Percentiles rank a stretch among this genome's conserved stretches.
Conservation (phyloP, 2,113 vertebrate genomes). For the Apistogramma diplotaenia region DNA sequence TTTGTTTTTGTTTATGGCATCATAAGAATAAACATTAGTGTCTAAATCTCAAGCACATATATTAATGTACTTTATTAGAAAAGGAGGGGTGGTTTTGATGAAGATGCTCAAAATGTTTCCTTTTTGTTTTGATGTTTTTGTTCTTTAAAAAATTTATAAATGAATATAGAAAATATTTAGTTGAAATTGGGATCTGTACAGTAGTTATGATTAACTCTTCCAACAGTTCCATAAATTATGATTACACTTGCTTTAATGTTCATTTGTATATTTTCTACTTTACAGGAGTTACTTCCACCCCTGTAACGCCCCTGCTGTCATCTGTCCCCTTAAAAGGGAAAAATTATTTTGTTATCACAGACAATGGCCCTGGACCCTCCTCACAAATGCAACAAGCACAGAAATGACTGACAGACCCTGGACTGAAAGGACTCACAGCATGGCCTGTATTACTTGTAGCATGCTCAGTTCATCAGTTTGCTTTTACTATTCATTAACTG, state of each 20-base stretch:
- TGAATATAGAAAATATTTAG: no score
- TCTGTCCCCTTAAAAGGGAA: constrained; percentile 87
- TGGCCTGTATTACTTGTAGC: neutral
- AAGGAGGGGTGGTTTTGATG: neutral
- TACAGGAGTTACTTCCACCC: constrained; percentile 86
- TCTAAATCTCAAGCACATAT: neutral
- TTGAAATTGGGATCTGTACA: neutral
- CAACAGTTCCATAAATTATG: neutral
- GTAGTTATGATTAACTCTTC: neutral
- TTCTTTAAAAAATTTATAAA: no score
- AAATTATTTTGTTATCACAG: constrained; percentile 90
- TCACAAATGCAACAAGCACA: constrained; percentile 38
- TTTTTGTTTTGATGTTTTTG: neutral
- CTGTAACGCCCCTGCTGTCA: constrained; percentile 87
- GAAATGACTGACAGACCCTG: neutral
- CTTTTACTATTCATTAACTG: neutral
- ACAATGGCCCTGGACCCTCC: constrained; percentile 69
- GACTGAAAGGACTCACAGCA: neutral
- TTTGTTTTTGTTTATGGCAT: neutral
- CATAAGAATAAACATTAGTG: neutral
- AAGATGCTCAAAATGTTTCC: neutral
- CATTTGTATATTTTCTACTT: neutral
- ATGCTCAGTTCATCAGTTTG: neutral
- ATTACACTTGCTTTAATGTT: neutral
- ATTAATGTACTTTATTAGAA: neutral